Evolutionary conservation across 2,888 invertebrate genomes (phyloP), one percentile per base, ranked within the genome.

Genomic region (Aradus depressus): DNA sequence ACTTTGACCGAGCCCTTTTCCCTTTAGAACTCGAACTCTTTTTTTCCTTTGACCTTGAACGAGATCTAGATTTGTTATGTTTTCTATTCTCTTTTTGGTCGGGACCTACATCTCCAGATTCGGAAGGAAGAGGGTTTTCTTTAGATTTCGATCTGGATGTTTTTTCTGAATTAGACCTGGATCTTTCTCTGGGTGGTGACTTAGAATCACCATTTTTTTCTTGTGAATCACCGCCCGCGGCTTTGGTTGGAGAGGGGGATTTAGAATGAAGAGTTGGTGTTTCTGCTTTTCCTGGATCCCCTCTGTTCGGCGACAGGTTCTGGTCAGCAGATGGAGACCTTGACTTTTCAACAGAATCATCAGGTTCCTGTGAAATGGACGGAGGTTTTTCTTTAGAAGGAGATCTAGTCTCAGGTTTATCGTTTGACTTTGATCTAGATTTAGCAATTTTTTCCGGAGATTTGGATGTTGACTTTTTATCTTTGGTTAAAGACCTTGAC

Each of bases 21-120:
- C 23, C 21, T 19, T 51, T 22, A 16, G 51, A 37, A 44, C 31
- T 42, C 3, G 39, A 41, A 19, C 22, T 16, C 14, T 49, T 41
- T 32, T 41, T 28, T n/a, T 39, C 41, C 32, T 41, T 41, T 23
- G 49, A 49, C 8, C 23, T 31, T 1, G 49, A 49, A 10, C 14
- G 12, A 3, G 47, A 47, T 37, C 25, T 47, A 5, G 47, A 35
- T 10, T 22, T 14, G 5, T 35, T 35, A n/a, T 18, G 12, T 39
- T 19, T 39, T 37, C 37, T 10, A 10, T 10, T 37, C 37, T 37
- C 37, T n/a, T n/a, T n/a, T n/a, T n/a, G n/a, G n/a, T n/a, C n/a
- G n/a, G n/a, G n/a, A n/a, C n/a, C n/a, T n/a, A n/a, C n/a, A n/a
- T n/a, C n/a, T n/a, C n/a, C n/a, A n/a, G n/a, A n/a, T n/a, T n/a